Percentiles rank a stretch among this genome's conserved stretches.
Evolutionary conservation across 2,888 invertebrate genomes (phyloP).

Genomic region (Alloplasta piceator): DNA sequence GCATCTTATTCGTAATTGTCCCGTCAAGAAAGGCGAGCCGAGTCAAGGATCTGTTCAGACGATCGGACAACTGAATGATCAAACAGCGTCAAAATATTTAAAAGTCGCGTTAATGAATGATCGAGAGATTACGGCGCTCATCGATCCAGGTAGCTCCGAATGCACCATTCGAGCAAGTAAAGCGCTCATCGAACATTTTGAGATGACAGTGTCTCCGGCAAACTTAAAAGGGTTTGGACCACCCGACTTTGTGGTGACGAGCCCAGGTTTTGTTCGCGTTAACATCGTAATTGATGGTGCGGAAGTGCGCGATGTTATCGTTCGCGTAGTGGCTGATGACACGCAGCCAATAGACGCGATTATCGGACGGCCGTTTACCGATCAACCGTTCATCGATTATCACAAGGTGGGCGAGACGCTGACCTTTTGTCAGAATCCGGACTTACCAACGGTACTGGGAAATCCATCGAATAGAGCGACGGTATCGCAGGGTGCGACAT

Average conservation of each 20-base stretch:
- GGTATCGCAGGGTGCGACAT: too few relatives aligned
- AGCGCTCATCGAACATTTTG: slow-evolving; percentile 1
- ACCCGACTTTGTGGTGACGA: background rate
- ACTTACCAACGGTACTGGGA: too few relatives aligned
- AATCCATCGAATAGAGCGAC: too few relatives aligned
- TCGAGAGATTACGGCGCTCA: slow-evolving; percentile 2
- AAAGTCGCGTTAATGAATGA: background rate
- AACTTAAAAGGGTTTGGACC: slow-evolving; percentile 29
- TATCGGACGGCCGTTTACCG: slow-evolving; percentile 35
- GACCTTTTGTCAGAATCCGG: too few relatives aligned
- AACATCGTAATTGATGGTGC: slow-evolving; percentile 5
- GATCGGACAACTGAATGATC: background rate
- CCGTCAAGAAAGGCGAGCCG: too few relatives aligned
- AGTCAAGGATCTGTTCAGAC: background rate
- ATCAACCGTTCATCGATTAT: slow-evolving; percentile 8
- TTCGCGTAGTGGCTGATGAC: slow-evolving; percentile 17
- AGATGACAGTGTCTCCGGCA: too few relatives aligned
- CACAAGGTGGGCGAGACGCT: slow-evolving; percentile 18
- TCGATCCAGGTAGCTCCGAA: too few relatives aligned
- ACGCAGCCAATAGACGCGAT: slow-evolving; percentile 15
- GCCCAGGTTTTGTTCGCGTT: background rate
- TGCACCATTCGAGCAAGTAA: slow-evolving; percentile 23
- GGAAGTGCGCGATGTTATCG: background rate
- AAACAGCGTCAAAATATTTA: background rate
- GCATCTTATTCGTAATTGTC: slow-evolving; percentile 18